These are phyloP conservation scores for Orestias chungarensis DNA, from an alignment of 2,797 vertebrate genomes.

Conservation along the genomic window DNA sequence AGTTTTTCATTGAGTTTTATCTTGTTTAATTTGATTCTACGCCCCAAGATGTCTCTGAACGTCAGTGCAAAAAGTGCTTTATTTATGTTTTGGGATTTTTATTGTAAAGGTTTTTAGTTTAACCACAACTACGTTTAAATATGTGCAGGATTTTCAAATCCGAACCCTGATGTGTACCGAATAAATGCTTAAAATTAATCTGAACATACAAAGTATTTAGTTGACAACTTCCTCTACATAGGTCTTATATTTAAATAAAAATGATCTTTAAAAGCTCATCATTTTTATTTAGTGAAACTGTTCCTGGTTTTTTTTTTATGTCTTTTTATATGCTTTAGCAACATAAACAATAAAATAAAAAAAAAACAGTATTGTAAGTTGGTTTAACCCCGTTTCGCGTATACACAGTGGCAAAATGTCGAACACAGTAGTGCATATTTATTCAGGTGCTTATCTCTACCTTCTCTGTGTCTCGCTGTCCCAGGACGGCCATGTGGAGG, in stretches of 20 bases:
- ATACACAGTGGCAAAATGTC: background rate
- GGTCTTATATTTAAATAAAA: background rate
- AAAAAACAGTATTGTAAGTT: background rate
- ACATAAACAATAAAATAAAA: background rate
- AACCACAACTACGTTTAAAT: background rate
- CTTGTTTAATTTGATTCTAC: background rate
- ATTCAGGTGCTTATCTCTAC: constrained; percentile 81
- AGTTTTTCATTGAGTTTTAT: background rate
- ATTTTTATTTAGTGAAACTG: background rate
- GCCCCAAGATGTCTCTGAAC: too few species aligned
- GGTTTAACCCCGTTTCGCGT: background rate
- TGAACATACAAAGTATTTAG: background rate
- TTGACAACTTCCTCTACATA: too few species aligned
- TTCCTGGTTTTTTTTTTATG: background rate
- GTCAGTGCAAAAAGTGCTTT: background rate
- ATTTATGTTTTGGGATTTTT: background rate
- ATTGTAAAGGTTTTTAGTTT: too few species aligned
- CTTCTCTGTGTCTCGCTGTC: constrained; percentile 80
- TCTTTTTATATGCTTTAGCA: background rate
- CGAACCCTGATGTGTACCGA: background rate
- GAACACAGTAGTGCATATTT: constrained; percentile 19
- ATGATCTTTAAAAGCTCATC: background rate
- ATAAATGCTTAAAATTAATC: background rate
- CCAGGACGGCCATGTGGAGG: constrained; percentile 98
- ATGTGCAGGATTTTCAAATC: background rate